Evolutionary conservation across 2,888 invertebrate genomes (phyloP), one percentile per base, ranked within the genome.

Genomic region (Geotrupes spiniger): DNA sequence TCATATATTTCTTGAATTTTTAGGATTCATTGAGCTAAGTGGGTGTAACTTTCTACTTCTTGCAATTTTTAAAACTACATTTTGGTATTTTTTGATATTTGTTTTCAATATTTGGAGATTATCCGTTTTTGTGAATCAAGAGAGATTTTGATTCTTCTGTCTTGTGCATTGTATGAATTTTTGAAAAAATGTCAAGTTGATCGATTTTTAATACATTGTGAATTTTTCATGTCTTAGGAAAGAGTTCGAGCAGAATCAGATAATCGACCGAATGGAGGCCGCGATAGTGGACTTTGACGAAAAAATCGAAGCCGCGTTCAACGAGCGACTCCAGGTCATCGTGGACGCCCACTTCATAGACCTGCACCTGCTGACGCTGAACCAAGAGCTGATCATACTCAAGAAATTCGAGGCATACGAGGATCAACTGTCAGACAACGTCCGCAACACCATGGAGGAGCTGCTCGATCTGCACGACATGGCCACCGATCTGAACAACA

Each of bases 341-440:
- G 77, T 83, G 28, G 72, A 78, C 12, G 70, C 77, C 0, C 74
- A 78, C 49, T 78, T 87, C 40, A 73, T 87, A 45, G 80, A 84
- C 52, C 62, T 85, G 17, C 82, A 79, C 62, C 69, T 87, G 36
- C 76, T 85, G 14, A 83, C 83, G 14, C 63, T 89, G 12, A 83
- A 88, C 59, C 83, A 87, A 65, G 90, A 91, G 67, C 74, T 90
- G 63, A 77, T 83, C 37, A 82, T 91, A 11, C 68, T 90, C 8
- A 85, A 84, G 60, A 81, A 84, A 31, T 89, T 84, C 60, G 89
- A 90, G 65, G 76, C 80, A 2, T 78, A 80, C 27, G 90, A 91
- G 69, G 80, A 83, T 54, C 66, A 74, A 36, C 70, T 89, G 8
- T 75, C 79, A 14, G 78, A 78, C 48, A 65, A 60, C 47, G 65